Base-by-base conservation (phyloP, 2,888 invertebrate species). In the Pristionchus fissidentatus region DNA sequence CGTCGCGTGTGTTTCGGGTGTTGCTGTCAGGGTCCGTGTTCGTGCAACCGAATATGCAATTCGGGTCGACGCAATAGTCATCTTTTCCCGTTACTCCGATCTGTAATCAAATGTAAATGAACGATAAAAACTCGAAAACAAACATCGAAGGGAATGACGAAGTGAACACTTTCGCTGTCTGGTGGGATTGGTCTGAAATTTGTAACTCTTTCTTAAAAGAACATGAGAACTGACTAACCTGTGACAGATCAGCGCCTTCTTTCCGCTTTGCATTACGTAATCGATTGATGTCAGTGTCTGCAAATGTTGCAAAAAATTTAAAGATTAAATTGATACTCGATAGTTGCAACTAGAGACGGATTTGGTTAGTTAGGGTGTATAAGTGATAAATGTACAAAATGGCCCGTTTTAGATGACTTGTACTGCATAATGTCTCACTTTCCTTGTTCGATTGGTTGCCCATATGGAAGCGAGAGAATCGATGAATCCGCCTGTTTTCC, bases 241-340 rank as follows among this genome's bases (percentile, higher is more conserved):
- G 41, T 66, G 66, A 38, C 66, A 66, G 13, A 66, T n/a, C 22
- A 66, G n/a, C 22, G 66, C 38, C 19, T 35, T 13, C n/a, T 66
- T 66, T 41, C 41, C 66, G n/a, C 41, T 66, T 35, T 66, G 66
- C 66, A 66, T 66, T 22, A 66, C 38, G 66, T 66, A 66, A 22
- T 66, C 66, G n/a, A 66, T 66, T 38, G 66, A 35, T 1, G 66
- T 66, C 7, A 66, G 41, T 19, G 66, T n/a, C 66, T 66, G 66
- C n/a, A 19, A 66, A 62, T 32, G 29, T 22, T 55, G 29, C 57
- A 57, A 22, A 29, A 57, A n/a, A 0, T 2, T 57, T 57, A 15
- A 57, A 5, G 57, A 29, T 5, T 26, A n/a, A 29, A 26, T 29
- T 22, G 29, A 52, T 4, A 19, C 52, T 15, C 8, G n/a, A 19